phyloP scores from a whole-genome alignment of 2,888 invertebrate genomes.

The Listrodromus nycthemerus region DNA sequence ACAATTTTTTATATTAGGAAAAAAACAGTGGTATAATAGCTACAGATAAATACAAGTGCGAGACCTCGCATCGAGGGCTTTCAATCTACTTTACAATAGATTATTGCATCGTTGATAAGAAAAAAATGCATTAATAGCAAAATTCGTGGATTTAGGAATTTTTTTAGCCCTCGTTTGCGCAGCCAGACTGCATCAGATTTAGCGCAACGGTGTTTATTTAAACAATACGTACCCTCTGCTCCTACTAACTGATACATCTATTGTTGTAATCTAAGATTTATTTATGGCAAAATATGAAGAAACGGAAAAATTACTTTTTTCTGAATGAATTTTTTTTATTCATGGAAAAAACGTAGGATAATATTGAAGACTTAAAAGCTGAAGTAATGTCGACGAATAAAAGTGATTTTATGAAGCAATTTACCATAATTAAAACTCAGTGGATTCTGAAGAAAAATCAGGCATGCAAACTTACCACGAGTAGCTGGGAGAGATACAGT shows the following conservation, averaged over 20 bases:
- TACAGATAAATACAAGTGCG: neutral
- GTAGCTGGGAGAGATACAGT: slow-evolving; percentile 86
- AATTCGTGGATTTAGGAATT: neutral
- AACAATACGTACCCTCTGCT: slow-evolving; percentile 78
- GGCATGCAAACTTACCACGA: slow-evolving; percentile 85
- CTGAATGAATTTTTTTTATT: neutral
- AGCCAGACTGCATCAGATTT: slow-evolving; percentile 55
- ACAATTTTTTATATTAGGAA: slow-evolving; percentile 10
- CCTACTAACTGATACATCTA: slow-evolving; percentile 73
- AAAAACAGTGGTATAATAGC: slow-evolving; percentile 27
- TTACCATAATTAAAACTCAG: slow-evolving; percentile 73
- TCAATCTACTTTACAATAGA: neutral
- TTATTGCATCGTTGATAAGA: neutral
- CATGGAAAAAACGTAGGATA: neutral
- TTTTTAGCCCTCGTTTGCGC: slow-evolving; percentile 49
- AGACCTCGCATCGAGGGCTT: neutral
- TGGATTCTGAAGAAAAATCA: slow-evolving; percentile 34
- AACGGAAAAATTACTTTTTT: slow-evolving; percentile 38
- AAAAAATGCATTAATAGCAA: neutral
- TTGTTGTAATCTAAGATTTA: slow-evolving; percentile 65
- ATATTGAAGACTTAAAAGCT: neutral
- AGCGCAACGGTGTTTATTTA: slow-evolving; percentile 50
- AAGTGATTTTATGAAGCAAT: slow-evolving; percentile 13
- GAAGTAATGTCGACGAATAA: neutral
- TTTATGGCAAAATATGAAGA: slow-evolving; percentile 68